A percentile compares a stretch with the other conserved stretches of the same genome.
phyloP scores from a whole-genome alignment of 1,140 invertebrate genomes.

The Halesus radiatus region DNA sequence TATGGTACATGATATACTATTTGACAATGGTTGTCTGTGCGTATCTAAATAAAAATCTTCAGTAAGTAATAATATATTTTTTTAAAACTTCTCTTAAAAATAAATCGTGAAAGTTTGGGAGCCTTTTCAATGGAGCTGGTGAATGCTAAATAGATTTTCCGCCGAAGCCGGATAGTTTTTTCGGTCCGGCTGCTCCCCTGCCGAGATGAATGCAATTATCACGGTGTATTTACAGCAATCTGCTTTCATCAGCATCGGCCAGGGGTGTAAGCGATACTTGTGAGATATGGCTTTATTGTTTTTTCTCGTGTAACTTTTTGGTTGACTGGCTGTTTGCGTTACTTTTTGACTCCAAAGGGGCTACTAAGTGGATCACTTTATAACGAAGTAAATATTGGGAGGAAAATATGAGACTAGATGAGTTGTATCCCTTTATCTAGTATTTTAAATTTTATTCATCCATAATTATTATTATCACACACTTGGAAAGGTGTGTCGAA shows the following conservation, averaged over 20 bases:
- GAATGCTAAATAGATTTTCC: conserved; percentile 11
- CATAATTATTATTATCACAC: too few species aligned
- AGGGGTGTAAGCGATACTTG: conserved; percentile 70
- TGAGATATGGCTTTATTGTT: conserved; percentile 72
- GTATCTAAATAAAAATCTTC: too few species aligned
- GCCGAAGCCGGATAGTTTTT: conserved; percentile 42
- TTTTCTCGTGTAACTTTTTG: conserved; percentile 67
- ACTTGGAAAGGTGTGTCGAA: too few species aligned
- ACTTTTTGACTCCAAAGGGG: conserved; percentile 18
- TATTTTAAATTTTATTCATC: too few species aligned
- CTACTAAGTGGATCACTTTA: not conserved
- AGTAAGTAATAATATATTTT: too few species aligned
- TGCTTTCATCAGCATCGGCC: conserved; percentile 58
- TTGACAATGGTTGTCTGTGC: too few species aligned
- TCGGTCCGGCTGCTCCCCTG: conserved; percentile 33
- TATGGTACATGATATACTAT: too few species aligned
- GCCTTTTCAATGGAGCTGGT: not conserved
- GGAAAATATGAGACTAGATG: too few species aligned
- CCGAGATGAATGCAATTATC: conserved; percentile 67
- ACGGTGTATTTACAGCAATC: conserved; percentile 66
- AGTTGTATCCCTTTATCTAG: too few species aligned
- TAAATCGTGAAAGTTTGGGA: not conserved
- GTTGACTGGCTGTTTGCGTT: conserved; percentile 34
- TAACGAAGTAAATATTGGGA: too few species aligned
- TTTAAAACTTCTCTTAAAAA: too few species aligned